phyloP scores from a whole-genome alignment of 2,888 invertebrate species.

The Fragum whitleyi region DNA sequence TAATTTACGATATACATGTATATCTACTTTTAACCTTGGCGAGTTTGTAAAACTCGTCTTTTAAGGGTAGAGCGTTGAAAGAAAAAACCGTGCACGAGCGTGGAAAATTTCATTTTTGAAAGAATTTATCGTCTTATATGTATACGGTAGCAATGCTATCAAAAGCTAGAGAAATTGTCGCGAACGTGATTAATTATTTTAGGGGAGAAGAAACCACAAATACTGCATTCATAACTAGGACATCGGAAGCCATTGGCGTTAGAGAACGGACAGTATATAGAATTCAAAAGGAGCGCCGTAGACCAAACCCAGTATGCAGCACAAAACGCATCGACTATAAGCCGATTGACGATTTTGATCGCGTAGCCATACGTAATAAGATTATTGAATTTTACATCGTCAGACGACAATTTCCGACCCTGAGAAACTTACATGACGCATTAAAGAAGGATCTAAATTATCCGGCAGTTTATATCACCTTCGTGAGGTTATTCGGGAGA shows the following conservation, averaged over 20 bases:
- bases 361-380: too few species aligned
- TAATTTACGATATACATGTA: too few species aligned
- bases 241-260: not conserved
- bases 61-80: too few species aligned
- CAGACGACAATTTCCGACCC: conserved; percentile 28
- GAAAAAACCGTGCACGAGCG: too few species aligned
- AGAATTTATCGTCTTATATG: too few species aligned
- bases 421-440: not conserved
- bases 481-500: not conserved
- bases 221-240: not conserved
- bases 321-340: conserved; percentile 5
- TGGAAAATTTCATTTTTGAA: too few species aligned
- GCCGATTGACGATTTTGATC: too few species aligned
- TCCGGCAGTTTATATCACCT: conserved; percentile 19
- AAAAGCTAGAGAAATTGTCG: not conserved
- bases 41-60: too few species aligned
- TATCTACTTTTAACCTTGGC: too few species aligned
- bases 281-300: not conserved
- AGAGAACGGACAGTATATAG: too few species aligned
- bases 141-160: not conserved
- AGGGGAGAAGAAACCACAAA: too few species aligned
- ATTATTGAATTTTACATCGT: conserved; percentile 42
- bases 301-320: not conserved
- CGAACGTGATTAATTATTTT: not conserved
- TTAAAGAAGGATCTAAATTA: conserved; percentile 22